A percentile compares a stretch with the other conserved stretches of the same genome.
These are phyloP conservation scores for Cottoperca gobio DNA, from an alignment of 2,797 vertebrate species.

Conservation along the genomic window DNA sequence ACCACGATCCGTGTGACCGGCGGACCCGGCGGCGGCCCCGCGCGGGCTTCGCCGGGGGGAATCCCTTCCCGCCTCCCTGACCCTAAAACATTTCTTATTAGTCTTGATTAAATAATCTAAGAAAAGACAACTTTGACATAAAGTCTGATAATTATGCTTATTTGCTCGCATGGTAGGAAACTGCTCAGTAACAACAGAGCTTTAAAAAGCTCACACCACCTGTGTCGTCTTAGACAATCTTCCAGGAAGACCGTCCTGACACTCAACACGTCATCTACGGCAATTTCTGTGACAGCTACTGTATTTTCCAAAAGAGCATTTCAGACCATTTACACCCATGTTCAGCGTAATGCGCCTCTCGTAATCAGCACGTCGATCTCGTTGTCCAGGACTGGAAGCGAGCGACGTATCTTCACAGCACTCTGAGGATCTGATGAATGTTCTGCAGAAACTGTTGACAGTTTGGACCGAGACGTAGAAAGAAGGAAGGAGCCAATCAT, in stretches of 20 bases:
- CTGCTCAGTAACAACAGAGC: not conserved
- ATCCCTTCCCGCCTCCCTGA: no score
- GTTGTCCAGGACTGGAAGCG: not conserved
- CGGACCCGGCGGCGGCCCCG: no score
- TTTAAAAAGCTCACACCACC: not conserved
- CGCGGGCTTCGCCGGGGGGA: no score
- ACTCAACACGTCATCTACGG: constrained; percentile 22
- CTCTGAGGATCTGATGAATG: not conserved
- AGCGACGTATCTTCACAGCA: not conserved
- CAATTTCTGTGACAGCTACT: constrained; percentile 24
- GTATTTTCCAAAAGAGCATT: constrained; percentile 3
- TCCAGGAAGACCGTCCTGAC: constrained; percentile 22
- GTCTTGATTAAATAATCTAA: no score
- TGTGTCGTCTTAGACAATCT: not conserved
- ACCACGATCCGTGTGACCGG: no score
- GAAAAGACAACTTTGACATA: no score
- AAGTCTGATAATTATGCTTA: no score
- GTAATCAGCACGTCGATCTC: constrained; percentile 19
- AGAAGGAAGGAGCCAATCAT: not conserved
- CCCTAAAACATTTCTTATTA: no score
- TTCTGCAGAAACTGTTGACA: not conserved
- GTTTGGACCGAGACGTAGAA: not conserved
- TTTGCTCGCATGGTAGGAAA: not conserved
- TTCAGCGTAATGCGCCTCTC: constrained; percentile 6
- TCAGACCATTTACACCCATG: constrained; percentile 13